Evolutionary conservation across 1,140 invertebrate species (phyloP), one percentile per base, ranked within the genome.

Genomic region (Lasioglossum albipes): DNA sequence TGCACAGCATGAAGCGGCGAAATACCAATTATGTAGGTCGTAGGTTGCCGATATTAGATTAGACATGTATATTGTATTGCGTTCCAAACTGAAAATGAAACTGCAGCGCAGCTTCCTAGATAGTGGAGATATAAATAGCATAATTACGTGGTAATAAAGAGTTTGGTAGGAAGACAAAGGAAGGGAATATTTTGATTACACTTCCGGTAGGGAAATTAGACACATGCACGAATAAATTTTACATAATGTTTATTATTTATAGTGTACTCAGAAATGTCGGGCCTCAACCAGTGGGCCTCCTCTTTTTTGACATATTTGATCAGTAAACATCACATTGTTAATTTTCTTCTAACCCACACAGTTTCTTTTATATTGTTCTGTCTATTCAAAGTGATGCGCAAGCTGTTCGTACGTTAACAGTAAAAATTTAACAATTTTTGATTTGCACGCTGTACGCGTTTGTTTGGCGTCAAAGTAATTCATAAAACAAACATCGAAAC

Each of bases 221-320:
- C 2, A 42, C 3, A 41, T 1, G 7, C 3, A 27, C 1, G 22
- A 73, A 71, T 91, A 89, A 91, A 91, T 92, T 91, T 91, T 91
- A 91, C 89, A 91, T 91, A 90, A 86, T 89, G 84, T 91, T 91
- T 91, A 91, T 91, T 91, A 91, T 89, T 91, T 86, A 87, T 91
- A 91, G 78, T 91, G 90, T 90, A 91, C 83, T 91, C 87, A 87
- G 88, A 91, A 91, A 91, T 91, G 86, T 90, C 79, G 79, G 86
- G 88, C 89, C 91, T 83, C 91, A 92, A 91, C 91, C 91, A 91
- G 91, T 92, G 89, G 90, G 91, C 90, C 89, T 89, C 42, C 74
- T 83, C 82, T 68, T 84, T 79, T 84, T 88, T 80, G 90, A 91
- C 88, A 90, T 90, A 90, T 92, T 91, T 90, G 84, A 90, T 91